Percentiles rank a stretch among this genome's conserved stretches.
These are phyloP conservation scores for Colius striatus DNA, from an alignment of 2,113 vertebrate genomes.

Conservation along the genomic window DNA sequence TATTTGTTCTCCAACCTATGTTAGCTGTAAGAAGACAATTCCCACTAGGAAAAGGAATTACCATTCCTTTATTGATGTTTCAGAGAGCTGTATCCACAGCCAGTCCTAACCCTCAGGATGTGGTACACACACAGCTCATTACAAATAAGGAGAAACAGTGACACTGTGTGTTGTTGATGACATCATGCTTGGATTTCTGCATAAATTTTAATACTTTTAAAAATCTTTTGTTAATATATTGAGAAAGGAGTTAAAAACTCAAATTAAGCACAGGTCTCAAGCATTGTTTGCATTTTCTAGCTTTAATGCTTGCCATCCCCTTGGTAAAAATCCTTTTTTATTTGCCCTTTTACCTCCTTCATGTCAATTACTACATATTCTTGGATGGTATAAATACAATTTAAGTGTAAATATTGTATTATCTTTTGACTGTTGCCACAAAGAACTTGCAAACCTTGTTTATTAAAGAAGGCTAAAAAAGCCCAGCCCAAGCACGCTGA, in stretches of 20 bases:
- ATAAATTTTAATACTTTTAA: not conserved
- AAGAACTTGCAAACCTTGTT: slow-evolving; percentile 16
- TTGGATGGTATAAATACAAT: slow-evolving; percentile 4
- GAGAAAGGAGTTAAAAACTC: not conserved
- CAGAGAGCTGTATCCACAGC: not conserved
- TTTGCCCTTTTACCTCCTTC: not conserved
- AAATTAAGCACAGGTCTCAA: not conserved
- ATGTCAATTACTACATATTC: not conserved
- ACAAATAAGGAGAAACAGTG: not conserved
- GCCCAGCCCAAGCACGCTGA: not conserved
- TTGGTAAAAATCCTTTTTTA: not conserved
- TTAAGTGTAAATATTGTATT: not conserved
- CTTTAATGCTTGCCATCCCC: not conserved
- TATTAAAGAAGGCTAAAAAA: not conserved
- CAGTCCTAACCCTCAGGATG: not conserved
- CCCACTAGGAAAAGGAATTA: slow-evolving; percentile 35
- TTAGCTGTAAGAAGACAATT: slow-evolving; percentile 22
- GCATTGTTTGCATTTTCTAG: not conserved
- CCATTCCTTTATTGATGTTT: slow-evolving; percentile 48
- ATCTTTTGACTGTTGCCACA: not conserved
- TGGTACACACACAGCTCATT: not conserved
- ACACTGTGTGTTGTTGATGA: not conserved
- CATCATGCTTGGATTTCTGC: not conserved
- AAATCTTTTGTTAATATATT: not conserved
- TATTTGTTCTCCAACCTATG: not conserved